A percentile compares a stretch with the other conserved stretches of the same genome.
Evolutionary conservation across 2,113 vertebrate species (phyloP).

Genomic region (Bos indicus): DNA sequence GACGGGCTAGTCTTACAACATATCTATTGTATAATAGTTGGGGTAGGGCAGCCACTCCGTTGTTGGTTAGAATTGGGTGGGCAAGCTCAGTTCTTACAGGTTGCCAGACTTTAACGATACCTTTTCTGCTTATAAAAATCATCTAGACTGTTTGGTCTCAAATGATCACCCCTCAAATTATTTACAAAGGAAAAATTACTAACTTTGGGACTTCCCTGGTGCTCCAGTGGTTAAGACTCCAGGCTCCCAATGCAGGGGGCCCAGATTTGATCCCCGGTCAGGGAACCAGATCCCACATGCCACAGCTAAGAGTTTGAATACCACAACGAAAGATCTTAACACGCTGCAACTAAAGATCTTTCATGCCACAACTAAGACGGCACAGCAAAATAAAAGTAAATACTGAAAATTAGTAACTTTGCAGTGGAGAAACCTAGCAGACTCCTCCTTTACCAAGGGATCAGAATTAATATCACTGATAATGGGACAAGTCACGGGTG

Average conservation of each 20-base stretch:
- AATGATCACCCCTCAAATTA: background rate
- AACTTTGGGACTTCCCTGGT: background rate
- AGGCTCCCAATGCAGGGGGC: fast-evolving
- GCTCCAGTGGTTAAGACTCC: background rate
- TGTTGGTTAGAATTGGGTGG: background rate
- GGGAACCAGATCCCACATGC: background rate
- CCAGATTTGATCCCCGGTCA: background rate
- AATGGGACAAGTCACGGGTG: background rate
- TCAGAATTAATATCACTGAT: background rate
- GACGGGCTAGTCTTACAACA: background rate
- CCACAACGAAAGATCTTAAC: background rate
- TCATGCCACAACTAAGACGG: background rate
- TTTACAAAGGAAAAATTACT: background rate
- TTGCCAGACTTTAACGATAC: background rate
- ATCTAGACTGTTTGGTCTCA: background rate
- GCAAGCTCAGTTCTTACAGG: background rate
- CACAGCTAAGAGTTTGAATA: background rate
- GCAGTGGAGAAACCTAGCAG: background rate
- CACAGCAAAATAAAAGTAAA: background rate
- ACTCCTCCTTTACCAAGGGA: background rate
- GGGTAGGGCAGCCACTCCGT: background rate
- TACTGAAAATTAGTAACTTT: background rate
- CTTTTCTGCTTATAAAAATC: background rate
- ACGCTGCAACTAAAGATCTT: background rate
- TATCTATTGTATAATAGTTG: too few species aligned